These are phyloP conservation scores for Euspilapteryx auroguttella DNA, from an alignment of 2,888 invertebrate species.

Conservation along the genomic window DNA sequence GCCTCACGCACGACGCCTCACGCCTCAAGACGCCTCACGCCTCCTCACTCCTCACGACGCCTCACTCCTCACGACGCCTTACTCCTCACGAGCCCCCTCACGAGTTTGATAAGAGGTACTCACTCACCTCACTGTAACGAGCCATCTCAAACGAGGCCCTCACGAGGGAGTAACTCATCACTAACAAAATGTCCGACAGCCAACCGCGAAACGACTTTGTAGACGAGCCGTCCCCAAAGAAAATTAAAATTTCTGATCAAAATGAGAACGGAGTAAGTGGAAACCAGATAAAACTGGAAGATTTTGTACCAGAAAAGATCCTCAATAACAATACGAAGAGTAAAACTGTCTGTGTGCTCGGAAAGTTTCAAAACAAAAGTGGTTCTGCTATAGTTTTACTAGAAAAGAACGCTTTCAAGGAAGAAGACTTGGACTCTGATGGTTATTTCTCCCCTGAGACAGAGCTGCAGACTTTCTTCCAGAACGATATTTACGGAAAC, in stretches of 20 bases:
- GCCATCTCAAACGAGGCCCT: no score
- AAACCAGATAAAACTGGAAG: slow-evolving; percentile 53
- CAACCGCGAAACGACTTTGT: slow-evolving; percentile 28
- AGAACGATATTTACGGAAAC: slow-evolving; percentile 85
- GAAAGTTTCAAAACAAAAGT: slow-evolving; percentile 64
- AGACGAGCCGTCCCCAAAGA: slow-evolving; percentile 32
- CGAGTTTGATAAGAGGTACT: no score
- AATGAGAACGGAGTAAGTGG: slow-evolving; percentile 30
- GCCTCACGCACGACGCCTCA: no score
- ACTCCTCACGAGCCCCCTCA: no score
- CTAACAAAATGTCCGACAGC: slow-evolving; percentile 52
- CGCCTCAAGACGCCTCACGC: no score
- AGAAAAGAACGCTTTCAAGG: slow-evolving; percentile 80
- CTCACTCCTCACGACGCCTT: no score
- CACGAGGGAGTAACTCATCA: no score
- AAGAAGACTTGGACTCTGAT: slow-evolving; percentile 54
- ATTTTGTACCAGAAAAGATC: slow-evolving; percentile 68
- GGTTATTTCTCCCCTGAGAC: slow-evolving; percentile 67
- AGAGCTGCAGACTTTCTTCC: slow-evolving; percentile 64
- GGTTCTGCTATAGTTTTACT: slow-evolving; percentile 73
- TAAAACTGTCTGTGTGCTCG: slow-evolving; percentile 72
- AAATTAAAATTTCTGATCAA: slow-evolving; percentile 37
- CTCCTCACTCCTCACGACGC: no score
- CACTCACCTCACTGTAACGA: no score
- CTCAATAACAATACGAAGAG: slow-evolving; percentile 72